Evolutionary conservation across 2,888 invertebrate species (phyloP), one percentile per base, ranked within the genome.

Genomic region (Clivina fossor): DNA sequence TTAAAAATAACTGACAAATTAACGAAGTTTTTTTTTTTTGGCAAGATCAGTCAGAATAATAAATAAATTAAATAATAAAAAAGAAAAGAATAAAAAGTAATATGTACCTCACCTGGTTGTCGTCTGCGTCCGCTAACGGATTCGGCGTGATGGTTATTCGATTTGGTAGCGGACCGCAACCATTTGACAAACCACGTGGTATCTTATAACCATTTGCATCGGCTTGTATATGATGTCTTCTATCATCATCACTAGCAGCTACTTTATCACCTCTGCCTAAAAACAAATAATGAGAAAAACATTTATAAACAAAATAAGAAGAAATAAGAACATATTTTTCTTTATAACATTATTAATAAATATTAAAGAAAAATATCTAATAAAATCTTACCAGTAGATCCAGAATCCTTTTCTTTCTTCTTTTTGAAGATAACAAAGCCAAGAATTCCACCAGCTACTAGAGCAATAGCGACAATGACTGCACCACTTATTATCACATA

Each of bases 61-160:
- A n/a, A n/a, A n/a, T n/a, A n/a, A n/a, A n/a, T n/a, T n/a, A n/a
- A n/a, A n/a, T 47, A 11, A 22, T 41, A 28, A 62, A 22, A 58
- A 50, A 41, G 58, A 63, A 65, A 63, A 62, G 37, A 53, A 55
- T 37, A 22, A 33, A 56, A 64, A 62, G 56, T 43, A 60, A 63
- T 66, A 71, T 68, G 64, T 67, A 67, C 69, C 74, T 76, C 73
- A 84, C 87, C 80, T 88, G 87, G 64, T 83, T 81, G 65, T 80
- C 76, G 56, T 77, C 76, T 54, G 80, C 76, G 61, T 81, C 80
- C 30, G 87, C 86, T 70, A 88, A 78, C 20, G 88, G 88, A 72
- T 88, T 88, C 50, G 85, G 82, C 3, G 88, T 87, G 65, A 88
- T 88, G 54, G 86, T 88, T 67, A 88, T 86, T 50, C 72, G 67